Conservation (phyloP, 2,113 vertebrate species). For the Aspidoscelis tigris region DNA sequence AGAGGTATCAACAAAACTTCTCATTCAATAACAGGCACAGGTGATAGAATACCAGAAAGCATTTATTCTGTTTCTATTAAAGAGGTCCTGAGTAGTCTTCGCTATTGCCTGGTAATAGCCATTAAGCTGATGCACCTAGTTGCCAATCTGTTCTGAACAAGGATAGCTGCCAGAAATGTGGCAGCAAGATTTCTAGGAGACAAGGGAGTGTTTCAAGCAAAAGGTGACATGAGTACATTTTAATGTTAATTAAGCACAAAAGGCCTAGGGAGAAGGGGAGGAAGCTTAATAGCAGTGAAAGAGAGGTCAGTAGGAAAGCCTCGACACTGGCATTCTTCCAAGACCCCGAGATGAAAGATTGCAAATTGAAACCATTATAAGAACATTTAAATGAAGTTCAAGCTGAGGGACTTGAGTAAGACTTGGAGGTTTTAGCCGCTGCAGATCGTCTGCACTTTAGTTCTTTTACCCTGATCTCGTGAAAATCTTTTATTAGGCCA, state of each 20-base stretch:
- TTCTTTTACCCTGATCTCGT: background rate
- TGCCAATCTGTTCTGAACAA: background rate
- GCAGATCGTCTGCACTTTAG: background rate
- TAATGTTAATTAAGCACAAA: conserved; percentile 18
- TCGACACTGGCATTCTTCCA: background rate
- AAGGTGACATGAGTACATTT: conserved; percentile 4
- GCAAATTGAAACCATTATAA: background rate
- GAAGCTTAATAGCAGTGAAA: background rate
- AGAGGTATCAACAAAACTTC: background rate
- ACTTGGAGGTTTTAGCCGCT: background rate
- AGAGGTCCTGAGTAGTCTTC: background rate
- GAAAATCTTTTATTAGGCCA: background rate
- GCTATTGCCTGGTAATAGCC: background rate
- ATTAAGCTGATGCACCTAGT: background rate
- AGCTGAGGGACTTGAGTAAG: conserved; percentile 10
- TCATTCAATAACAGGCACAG: background rate
- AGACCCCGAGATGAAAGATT: background rate
- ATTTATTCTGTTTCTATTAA: background rate
- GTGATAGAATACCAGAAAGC: background rate
- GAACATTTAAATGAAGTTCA: background rate
- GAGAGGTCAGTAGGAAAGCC: conserved; percentile 1
- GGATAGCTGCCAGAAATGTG: background rate
- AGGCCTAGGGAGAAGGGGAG: background rate
- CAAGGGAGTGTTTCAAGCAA: conserved; percentile 12
- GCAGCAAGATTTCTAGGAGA: conserved; percentile 2